A percentile compares a stretch with the other conserved stretches of the same genome.
These are phyloP conservation scores for Microctonus aethiopoides DNA, from an alignment of 2,888 invertebrate species.

Conservation along the genomic window DNA sequence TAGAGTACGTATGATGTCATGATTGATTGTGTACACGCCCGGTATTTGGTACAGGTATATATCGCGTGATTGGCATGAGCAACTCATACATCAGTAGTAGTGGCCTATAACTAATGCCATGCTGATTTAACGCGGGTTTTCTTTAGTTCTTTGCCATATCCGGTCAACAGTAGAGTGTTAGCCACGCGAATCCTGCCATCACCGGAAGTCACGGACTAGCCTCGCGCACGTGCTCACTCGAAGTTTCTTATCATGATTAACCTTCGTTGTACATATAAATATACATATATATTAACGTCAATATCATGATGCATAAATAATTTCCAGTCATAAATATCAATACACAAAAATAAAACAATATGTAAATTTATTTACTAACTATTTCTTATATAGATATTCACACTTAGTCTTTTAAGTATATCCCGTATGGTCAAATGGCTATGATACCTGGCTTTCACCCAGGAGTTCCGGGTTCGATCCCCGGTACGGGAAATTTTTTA, in stretches of 20 bases:
- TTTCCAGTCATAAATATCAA: no score
- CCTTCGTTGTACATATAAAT: no score
- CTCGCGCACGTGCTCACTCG: slow-evolving; percentile 26
- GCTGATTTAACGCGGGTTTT: slow-evolving; percentile 20
- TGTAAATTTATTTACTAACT: no score
- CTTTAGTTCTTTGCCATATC: slow-evolving; percentile 57
- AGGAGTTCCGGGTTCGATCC: not conserved
- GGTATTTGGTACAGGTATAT: slow-evolving; percentile 60
- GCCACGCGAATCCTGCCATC: slow-evolving; percentile 39
- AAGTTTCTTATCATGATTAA: slow-evolving; percentile 11
- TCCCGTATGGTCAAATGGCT: not conserved
- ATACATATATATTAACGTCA: no score
- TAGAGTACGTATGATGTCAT: slow-evolving; percentile 55
- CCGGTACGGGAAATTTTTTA: not conserved
- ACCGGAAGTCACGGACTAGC: slow-evolving; percentile 37
- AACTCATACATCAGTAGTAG: slow-evolving; percentile 19
- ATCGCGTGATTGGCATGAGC: slow-evolving; percentile 59
- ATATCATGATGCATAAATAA: no score
- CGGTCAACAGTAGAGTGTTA: slow-evolving; percentile 48
- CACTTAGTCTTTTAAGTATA: no score
- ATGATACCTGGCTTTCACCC: no score
- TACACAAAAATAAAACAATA: no score
- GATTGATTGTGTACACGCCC: slow-evolving; percentile 38
- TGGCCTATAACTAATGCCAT: slow-evolving; percentile 25
- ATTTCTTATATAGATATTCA: no score